Evolutionary conservation across 2,113 vertebrate species (phyloP), one percentile per base, ranked within the genome.

Genomic region (Lota lota): DNA sequence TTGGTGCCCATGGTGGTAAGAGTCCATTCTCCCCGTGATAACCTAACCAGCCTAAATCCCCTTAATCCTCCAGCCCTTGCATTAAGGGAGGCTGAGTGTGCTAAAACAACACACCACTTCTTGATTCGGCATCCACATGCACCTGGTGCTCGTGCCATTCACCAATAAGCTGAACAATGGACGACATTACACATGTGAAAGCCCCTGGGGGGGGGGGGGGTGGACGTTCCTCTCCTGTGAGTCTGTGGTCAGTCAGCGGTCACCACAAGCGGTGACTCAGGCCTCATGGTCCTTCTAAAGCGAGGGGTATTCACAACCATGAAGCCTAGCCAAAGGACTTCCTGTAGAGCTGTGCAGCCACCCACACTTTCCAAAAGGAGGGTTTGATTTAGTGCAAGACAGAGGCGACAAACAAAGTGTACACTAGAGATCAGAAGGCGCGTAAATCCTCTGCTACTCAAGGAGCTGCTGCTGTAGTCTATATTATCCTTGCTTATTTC

Each of bases 1-100:
- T 68, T 68, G 71, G 79, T 57, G 70, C 75, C 74, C 62, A 33
- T 54, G 75, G 63, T 67, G 75, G 66, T 67, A 72, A 77, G 77
- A 74, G 75, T 40, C 67, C 61, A 21, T 21, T 63, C 64, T 24
- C 28, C 8, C 40, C 40, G 2, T 14, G 12, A 10, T 47, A 1
- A 14, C 40, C 69, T 72, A 76, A 81, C 75, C 62, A 4, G 62
- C 36, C 63, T 47, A 75, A 83, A 80, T 68, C 80, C 75, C 56
- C 57, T 67, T 17, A 62, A 71, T 79, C 77, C 78, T 71, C 51
- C 67, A 73, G 81, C 68, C 28, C 73, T 66, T 64, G 68, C 24
- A 66, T 63, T 64, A 18, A 14, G 15, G 63, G 17, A 14, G 22
- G 60, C 59, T 70, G 24, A 75, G 72, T 68, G 66, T 22, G 54